These are phyloP conservation scores for Scarus forsteni DNA, from an alignment of 2,797 vertebrate species.

Conservation along the genomic window DNA sequence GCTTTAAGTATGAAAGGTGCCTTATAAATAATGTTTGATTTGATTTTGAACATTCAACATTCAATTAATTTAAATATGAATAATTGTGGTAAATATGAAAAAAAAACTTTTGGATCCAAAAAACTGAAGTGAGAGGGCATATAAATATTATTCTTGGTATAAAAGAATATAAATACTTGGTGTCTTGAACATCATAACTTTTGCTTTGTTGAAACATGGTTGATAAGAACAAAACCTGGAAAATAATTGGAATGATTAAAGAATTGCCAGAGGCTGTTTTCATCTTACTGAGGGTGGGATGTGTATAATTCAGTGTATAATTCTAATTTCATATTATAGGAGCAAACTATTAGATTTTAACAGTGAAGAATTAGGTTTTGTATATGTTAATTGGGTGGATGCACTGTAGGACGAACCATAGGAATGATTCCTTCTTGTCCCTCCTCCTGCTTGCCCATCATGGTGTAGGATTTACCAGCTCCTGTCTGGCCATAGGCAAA, in stretches of 20 bases:
- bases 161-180: neutral
- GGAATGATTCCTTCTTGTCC: conserved; percentile 99
- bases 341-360: neutral
- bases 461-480: conserved; percentile 98
- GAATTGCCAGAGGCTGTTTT: neutral
- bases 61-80: too few species aligned
- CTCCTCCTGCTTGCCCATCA: conserved; percentile 99
- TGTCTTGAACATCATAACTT: neutral
- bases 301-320: neutral
- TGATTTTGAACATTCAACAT: too few species aligned
- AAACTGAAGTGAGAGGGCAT: neutral
- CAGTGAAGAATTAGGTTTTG: neutral
- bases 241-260: too few species aligned
- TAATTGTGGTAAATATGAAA: neutral
- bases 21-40: too few species aligned
- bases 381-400: neutral
- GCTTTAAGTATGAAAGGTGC: too few species aligned
- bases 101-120: neutral
- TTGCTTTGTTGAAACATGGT: neutral
- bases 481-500: conserved; percentile 99
- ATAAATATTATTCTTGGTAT: neutral
- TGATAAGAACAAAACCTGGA: neutral
- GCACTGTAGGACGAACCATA: conserved; percentile 84
- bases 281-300: too few species aligned
- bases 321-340: neutral